These are phyloP conservation scores for Sardinella longiceps DNA, from an alignment of 2,797 vertebrate species.

Conservation along the genomic window DNA sequence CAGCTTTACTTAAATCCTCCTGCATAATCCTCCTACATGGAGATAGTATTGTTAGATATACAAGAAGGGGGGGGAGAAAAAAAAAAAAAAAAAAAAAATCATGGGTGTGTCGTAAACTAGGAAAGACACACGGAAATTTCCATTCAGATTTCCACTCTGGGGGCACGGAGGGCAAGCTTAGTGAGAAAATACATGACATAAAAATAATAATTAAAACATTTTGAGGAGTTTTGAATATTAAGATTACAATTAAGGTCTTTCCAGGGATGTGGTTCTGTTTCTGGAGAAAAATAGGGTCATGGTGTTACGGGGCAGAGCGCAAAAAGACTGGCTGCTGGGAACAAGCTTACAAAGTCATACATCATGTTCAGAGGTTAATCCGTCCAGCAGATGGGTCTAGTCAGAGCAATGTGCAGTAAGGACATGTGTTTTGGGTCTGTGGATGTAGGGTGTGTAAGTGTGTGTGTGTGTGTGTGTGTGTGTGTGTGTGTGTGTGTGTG, in stretches of 20 bases:
- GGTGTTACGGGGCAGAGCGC: not conserved
- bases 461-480: no score
- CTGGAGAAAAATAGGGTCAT: not conserved
- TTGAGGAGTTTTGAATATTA: not conserved
- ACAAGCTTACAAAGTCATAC: not conserved
- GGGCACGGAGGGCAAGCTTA: not conserved
- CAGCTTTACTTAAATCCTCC: slow-evolving; percentile 22
- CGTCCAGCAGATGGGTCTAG: not conserved
- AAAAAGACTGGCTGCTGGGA: not conserved
- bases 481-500: not conserved
- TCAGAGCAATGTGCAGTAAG: not conserved
- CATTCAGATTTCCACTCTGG: no score
- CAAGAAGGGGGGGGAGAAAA: no score
- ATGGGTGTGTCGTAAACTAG: not conserved
- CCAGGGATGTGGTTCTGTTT: not conserved
- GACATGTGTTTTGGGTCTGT: not conserved
- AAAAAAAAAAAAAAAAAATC: not conserved
- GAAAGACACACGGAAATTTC: not conserved
- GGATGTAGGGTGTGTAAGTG: not conserved
- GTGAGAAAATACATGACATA: not conserved
- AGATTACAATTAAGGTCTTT: not conserved
- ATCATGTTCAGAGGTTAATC: slow-evolving; percentile 4
- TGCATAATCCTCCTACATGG: slow-evolving; percentile 10
- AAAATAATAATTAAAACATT: not conserved
- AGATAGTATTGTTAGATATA: slow-evolving; percentile 3